Base-by-base conservation (phyloP, 2,797 vertebrate species). In the Eulemur mongoz region DNA sequence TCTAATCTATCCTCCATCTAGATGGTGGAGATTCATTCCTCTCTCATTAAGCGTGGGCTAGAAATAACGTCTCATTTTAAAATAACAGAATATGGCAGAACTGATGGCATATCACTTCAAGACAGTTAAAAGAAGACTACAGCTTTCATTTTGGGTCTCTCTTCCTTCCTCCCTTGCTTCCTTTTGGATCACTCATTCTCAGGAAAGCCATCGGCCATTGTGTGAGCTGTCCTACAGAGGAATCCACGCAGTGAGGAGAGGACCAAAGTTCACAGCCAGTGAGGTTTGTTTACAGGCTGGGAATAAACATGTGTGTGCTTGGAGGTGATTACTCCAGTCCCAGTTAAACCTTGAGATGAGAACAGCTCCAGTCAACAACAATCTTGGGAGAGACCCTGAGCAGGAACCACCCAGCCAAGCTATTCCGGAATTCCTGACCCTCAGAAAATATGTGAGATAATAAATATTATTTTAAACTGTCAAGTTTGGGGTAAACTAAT, bases 211-310 rank as follows among this genome's bases (percentile, higher is more conserved):
- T 11, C 22, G 14, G 13, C 4, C 52, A 1, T 27, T 8, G 5
- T 9, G 2, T 27, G 7, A 63, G 14, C 8, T 13, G 4, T 22
- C 13, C 65, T 23, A 20, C 35, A 23, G 30, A 89, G n/a, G 70
- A 76, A 13, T 9, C 2, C 54, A 40, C 0, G 5, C 43, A 30
- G 14, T 1, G 12, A 43, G 50, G 12, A 7, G 18, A 27, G 12
- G 61, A 63, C 32, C 59, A 20, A 48, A 50, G 1, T 50, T 30
- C 3, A 35, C 3, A 75, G 4, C 7, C 17, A 40, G 18, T 0
- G 1, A 67, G 48, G 2, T 54, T 54, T 54, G 52, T 54, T 54
- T 22, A 54, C 20, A 54, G 18, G 14, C 1, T 23, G 30, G 0
- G 40, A 35, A 57, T 43, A 70, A 40, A 14, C 35, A 22, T 0